Percentiles rank a stretch among this genome's conserved stretches.
These are phyloP conservation scores for Percopsis transmontana DNA, from an alignment of 2,113 vertebrate genomes.

Conservation along the genomic window DNA sequence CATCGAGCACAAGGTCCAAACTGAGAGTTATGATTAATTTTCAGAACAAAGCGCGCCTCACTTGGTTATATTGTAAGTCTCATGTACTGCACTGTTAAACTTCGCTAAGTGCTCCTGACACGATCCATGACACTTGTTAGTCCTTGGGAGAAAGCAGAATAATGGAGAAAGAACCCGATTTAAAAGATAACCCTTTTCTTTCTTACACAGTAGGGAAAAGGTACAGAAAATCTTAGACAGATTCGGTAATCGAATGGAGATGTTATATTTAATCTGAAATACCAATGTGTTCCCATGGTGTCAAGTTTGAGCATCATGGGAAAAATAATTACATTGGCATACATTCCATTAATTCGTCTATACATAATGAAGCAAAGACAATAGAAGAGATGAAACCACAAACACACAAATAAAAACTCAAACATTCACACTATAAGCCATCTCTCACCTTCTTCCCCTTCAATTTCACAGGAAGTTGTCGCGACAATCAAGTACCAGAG, in stretches of 20 bases:
- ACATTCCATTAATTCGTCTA: not conserved
- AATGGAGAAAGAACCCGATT: conserved; percentile 19
- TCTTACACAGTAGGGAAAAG: not conserved
- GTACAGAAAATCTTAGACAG: no score
- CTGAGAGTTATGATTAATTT: conserved; percentile 17
- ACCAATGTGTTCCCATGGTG: not conserved
- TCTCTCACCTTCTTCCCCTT: conserved; percentile 16
- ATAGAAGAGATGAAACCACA: not conserved
- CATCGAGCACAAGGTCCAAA: conserved; percentile 34
- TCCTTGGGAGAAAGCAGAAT: conserved; percentile 16
- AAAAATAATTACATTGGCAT: not conserved
- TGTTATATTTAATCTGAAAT: not conserved
- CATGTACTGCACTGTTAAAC: conserved; percentile 20
- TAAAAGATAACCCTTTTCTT: not conserved
- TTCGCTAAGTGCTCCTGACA: conserved; percentile 40
- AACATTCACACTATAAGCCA: conserved; percentile 8
- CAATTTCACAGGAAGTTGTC: conserved; percentile 52
- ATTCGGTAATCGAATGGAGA: not conserved
- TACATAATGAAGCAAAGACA: not conserved
- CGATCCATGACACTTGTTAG: conserved; percentile 46
- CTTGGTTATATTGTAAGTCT: conserved; percentile 19
- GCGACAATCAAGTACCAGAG: conserved; percentile 11
- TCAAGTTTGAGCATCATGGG: not conserved
- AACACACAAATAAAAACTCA: not conserved
- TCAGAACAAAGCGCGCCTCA: not conserved